A percentile compares a stretch with the other conserved stretches of the same genome.
phyloP scores from a whole-genome alignment of 2,797 vertebrate species.

The Spondyliosoma cantharus region DNA sequence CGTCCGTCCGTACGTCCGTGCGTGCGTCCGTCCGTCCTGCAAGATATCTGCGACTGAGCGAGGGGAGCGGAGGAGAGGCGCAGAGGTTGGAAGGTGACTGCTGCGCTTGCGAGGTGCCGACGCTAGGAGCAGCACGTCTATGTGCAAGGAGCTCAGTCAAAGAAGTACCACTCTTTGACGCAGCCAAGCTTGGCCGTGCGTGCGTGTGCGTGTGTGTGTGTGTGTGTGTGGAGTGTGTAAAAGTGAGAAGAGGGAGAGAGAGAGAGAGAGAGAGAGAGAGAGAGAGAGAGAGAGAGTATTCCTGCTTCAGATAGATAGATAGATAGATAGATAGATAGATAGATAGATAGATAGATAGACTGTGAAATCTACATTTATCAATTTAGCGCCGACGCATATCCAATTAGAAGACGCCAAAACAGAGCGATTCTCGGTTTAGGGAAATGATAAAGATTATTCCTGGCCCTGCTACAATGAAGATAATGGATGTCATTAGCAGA shows the following conservation, averaged over 20 bases:
- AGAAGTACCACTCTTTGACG: conserved; percentile 73
- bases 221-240: not conserved
- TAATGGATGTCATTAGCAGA: conserved; percentile 49
- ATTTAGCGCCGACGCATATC: conserved; percentile 41
- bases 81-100: conserved; percentile 86
- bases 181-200: conserved; percentile 57
- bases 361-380: conserved; percentile 59
- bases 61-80: conserved; percentile 61
- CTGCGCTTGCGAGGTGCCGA: conserved; percentile 78
- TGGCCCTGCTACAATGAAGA: conserved; percentile 45
- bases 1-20: conserved; percentile 24
- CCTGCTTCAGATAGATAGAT: conserved; percentile 19
- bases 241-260: conserved; percentile 3
- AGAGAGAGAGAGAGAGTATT: conserved; percentile 10
- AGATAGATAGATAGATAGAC: conserved; percentile 36
- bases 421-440: conserved; percentile 52
- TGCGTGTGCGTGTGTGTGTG: not conserved
- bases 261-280: not conserved
- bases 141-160: conserved; percentile 60
- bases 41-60: conserved; percentile 66
- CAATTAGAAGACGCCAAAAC: conserved; percentile 58
- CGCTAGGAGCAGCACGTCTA: conserved; percentile 83
- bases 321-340: conserved; percentile 32
- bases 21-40: conserved; percentile 48
- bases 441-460: conserved; percentile 49